These are phyloP conservation scores for Drosophila gunungcola DNA, from an alignment of 1,140 invertebrate genomes.

Conservation along the genomic window DNA sequence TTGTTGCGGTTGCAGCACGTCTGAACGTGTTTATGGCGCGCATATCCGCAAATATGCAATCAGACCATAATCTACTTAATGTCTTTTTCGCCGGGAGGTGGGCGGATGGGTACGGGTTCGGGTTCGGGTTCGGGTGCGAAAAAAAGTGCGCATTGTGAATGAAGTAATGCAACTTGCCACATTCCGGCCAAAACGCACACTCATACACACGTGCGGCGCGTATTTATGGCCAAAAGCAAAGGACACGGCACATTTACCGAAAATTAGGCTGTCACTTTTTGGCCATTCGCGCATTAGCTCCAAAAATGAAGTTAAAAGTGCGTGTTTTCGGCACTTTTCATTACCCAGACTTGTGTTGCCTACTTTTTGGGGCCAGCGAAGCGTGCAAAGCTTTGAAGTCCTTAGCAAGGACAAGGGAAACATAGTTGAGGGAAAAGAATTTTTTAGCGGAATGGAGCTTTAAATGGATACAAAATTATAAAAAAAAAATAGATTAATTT, in stretches of 20 bases:
- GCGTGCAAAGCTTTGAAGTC: slow-evolving; percentile 68
- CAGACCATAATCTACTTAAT: slow-evolving; percentile 84
- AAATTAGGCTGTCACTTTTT: slow-evolving; percentile 78
- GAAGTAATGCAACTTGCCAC: slow-evolving; percentile 77
- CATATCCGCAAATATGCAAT: slow-evolving; percentile 84
- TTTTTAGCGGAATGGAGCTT: background rate
- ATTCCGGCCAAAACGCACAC: slow-evolving; percentile 21
- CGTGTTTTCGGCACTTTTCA: slow-evolving; percentile 39
- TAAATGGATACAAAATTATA: background rate
- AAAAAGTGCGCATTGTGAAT: slow-evolving; percentile 60
- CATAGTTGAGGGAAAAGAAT: background rate
- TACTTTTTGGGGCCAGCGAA: slow-evolving; percentile 66
- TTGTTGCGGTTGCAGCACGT: slow-evolving; percentile 81
- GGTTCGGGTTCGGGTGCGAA: background rate
- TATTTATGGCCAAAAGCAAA: slow-evolving; percentile 40
- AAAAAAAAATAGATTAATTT: background rate
- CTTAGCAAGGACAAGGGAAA: background rate
- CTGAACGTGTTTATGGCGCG: slow-evolving; percentile 82
- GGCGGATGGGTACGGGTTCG: background rate
- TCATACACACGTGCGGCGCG: slow-evolving; percentile 21
- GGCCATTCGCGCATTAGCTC: slow-evolving; percentile 45
- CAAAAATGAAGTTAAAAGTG: slow-evolving; percentile 52
- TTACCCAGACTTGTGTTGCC: slow-evolving; percentile 46
- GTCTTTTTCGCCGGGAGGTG: slow-evolving; percentile 66
- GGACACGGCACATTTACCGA: slow-evolving; percentile 72